Evolutionary conservation across 2,888 invertebrate genomes (phyloP).

Genomic region (Lithophane ornitopus): DNA sequence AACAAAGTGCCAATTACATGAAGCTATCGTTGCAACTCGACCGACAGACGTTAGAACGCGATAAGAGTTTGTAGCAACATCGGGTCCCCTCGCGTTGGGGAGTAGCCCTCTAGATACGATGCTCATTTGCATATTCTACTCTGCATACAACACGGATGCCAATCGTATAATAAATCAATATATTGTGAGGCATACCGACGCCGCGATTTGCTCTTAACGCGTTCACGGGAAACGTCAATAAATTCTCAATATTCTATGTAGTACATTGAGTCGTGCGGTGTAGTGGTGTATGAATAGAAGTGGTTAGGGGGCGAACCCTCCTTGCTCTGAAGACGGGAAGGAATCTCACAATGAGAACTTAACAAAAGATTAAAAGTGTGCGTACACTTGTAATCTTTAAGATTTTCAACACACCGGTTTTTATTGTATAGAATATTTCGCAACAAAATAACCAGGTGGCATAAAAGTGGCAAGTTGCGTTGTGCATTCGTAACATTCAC

Average conservation of each 20-base stretch:
- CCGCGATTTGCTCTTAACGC: slow-evolving; percentile 47
- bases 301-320: slow-evolving; percentile 51
- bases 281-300: slow-evolving; percentile 40
- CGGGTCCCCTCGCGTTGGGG: slow-evolving; percentile 30
- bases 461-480: slow-evolving; percentile 19
- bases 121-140: slow-evolving; percentile 52
- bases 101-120: slow-evolving; percentile 27
- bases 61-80: slow-evolving; percentile 39
- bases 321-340: neutral
- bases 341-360: slow-evolving; percentile 24
- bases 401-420: slow-evolving; percentile 13
- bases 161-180: slow-evolving; percentile 57
- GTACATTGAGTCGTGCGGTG: slow-evolving; percentile 18
- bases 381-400: slow-evolving; percentile 43
- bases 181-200: slow-evolving; percentile 32
- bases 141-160: slow-evolving; percentile 43
- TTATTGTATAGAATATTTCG: slow-evolving; percentile 34
- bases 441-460: slow-evolving; percentile 34
- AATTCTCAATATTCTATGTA: slow-evolving; percentile 17
- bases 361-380: slow-evolving; percentile 30
- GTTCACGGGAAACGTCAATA: slow-evolving; percentile 50
- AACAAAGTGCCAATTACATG: slow-evolving; percentile 4
- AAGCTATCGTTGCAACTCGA: slow-evolving; percentile 24
- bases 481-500: slow-evolving; percentile 18
- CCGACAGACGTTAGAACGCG: slow-evolving; percentile 24